These are phyloP conservation scores for Dicroscelio sp. DNA, from an alignment of 2,888 invertebrate genomes.

Conservation along the genomic window DNA sequence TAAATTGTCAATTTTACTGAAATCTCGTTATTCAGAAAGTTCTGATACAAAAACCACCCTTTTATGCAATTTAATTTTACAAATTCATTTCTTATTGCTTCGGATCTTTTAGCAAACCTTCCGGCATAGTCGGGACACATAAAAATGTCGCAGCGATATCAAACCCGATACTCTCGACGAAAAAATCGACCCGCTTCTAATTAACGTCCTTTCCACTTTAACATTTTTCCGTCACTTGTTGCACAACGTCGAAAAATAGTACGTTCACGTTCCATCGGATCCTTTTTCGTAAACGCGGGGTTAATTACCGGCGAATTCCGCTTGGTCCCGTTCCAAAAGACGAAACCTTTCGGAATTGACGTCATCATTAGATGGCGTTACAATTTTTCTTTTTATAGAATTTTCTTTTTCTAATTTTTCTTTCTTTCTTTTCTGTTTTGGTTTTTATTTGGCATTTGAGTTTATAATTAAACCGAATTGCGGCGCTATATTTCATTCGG, in stretches of 20 bases:
- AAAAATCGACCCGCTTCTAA: conserved; percentile 38
- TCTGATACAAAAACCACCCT: too few species aligned
- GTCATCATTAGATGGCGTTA: neutral
- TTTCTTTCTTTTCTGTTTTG: neutral
- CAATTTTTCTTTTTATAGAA: neutral
- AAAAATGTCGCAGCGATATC: too few species aligned
- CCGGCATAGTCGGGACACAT: too few species aligned
- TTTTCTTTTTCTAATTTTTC: neutral
- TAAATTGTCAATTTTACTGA: too few species aligned
- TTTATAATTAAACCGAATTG: conserved; percentile 59
- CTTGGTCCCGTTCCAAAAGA: conserved; percentile 13
- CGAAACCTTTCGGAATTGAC: neutral
- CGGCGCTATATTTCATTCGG: conserved; percentile 43
- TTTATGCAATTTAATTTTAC: too few species aligned
- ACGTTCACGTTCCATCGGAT: conserved; percentile 12
- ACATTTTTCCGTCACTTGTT: conserved; percentile 68
- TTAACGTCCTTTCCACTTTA: conserved; percentile 39
- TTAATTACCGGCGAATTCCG: conserved; percentile 45
- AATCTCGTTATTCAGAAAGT: too few species aligned
- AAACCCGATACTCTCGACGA: conserved; percentile 36
- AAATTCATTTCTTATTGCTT: too few species aligned
- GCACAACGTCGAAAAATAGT: conserved; percentile 41
- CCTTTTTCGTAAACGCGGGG: conserved; percentile 11
- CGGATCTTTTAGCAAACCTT: neutral
- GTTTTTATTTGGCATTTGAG: neutral